Percentiles rank a stretch among this genome's conserved stretches.
These are phyloP conservation scores for Lymantria monacha DNA, from an alignment of 2,888 invertebrate species.

Conservation along the genomic window DNA sequence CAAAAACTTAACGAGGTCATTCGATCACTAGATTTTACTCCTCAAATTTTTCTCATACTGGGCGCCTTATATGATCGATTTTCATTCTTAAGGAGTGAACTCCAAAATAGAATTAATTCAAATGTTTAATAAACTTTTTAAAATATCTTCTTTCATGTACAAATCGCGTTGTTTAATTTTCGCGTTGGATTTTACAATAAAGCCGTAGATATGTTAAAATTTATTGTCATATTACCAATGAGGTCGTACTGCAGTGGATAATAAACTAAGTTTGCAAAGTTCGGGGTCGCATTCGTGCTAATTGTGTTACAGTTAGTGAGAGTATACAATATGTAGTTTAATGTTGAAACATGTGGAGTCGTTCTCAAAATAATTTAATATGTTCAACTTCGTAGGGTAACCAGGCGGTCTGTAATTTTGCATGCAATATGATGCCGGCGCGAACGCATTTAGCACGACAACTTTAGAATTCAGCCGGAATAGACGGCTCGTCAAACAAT, in stretches of 20 bases:
- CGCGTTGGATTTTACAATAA: slow-evolving; percentile 40
- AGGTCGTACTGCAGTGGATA: slow-evolving; percentile 12
- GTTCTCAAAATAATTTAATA: slow-evolving; percentile 60
- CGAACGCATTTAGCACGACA: slow-evolving; percentile 38
- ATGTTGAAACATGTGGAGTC: slow-evolving; percentile 48
- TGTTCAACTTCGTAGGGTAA: slow-evolving; percentile 38
- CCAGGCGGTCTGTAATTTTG: slow-evolving; percentile 41
- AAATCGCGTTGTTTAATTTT: too few relatives aligned
- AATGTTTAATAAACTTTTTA: too few relatives aligned
- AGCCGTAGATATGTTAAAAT: slow-evolving; percentile 37
- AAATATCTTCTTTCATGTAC: too few relatives aligned
- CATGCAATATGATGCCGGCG: slow-evolving; percentile 30
- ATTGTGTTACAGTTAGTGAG: slow-evolving; percentile 38
- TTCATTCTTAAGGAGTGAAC: too few relatives aligned
- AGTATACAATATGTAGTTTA: slow-evolving; percentile 44
- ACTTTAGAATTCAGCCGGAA: slow-evolving; percentile 32
- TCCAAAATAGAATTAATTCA: too few relatives aligned
- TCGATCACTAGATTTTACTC: too few relatives aligned
- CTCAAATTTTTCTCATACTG: too few relatives aligned
- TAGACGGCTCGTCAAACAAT: slow-evolving; percentile 54
- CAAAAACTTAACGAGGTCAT: too few relatives aligned
- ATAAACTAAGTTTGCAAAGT: slow-evolving; percentile 27
- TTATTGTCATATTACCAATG: slow-evolving; percentile 47
- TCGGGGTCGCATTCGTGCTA: slow-evolving; percentile 32
- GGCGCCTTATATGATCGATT: too few relatives aligned